Base-by-base conservation (phyloP, 2,888 invertebrate species). In the Macrosoma leucophasiata region DNA sequence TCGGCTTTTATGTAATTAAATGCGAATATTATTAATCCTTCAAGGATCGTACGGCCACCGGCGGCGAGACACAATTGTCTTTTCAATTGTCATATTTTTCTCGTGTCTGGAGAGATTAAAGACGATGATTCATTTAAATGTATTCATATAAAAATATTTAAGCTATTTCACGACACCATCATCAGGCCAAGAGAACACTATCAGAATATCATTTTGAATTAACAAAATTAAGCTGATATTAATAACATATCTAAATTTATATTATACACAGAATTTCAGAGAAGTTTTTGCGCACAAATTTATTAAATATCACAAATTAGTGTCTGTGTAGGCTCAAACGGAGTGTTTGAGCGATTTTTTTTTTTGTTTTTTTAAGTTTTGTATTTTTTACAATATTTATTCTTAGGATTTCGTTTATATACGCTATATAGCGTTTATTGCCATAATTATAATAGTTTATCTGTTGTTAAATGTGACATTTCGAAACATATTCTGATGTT, bases 401-500 rank as follows among this genome's bases (percentile, higher is more conserved):
- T n/a, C n/a, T n/a, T 31, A 14, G 7, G 23, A 19, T 39, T 45
- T 19, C 3, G 31, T 41, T 43, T 17, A 20, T 42, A 37, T 39
- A 22, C 7, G 17, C 7, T 20, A 23, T 17, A 8, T 36, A n/a
- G 23, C 15, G 14, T 18, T n/a, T 22, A 28, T 29, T 24, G 33
- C 21, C 18, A 12, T 31, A 50, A 39, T 26, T 28, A 37, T 45
- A 44, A 55, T 50, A 46, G 52, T 60, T 62, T 63, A 60, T 72
- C 51, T 58, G 55, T n/a, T 69, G 69, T 70, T 69, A 53, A 56
- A 66, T 71, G 73, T 79, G 70, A 68, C 57, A 62, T 81, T 81
- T 79, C 68, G 69, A 76, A 77, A 76, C 78, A 75, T 78, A 81
- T 79, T 81, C 74, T 75, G 76, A 82, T 78, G 79, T 78, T 79